A percentile compares a stretch with the other conserved stretches of the same genome.
phyloP scores from a whole-genome alignment of 1,140 invertebrate species.

The Zaprionus ghesquierei region DNA sequence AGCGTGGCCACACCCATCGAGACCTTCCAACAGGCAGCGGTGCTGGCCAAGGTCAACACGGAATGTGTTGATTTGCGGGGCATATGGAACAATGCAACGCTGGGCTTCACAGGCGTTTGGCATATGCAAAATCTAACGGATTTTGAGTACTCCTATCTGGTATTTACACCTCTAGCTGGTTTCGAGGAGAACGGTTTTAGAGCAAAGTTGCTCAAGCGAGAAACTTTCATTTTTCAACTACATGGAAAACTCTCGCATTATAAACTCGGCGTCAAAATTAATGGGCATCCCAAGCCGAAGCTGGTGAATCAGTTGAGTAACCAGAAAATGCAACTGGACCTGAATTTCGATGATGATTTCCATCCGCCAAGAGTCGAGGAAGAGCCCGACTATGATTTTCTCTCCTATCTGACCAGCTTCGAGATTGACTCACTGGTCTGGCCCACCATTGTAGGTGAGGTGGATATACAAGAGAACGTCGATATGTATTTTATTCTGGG shows the following conservation, averaged over 20 bases:
- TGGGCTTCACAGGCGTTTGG: constrained; percentile 90
- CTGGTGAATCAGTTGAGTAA: constrained; percentile 66
- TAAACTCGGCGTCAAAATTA: constrained; percentile 84
- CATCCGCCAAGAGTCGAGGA: constrained; percentile 56
- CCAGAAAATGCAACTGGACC: constrained; percentile 63
- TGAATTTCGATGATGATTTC: constrained; percentile 72
- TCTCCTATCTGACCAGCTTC: constrained; percentile 85
- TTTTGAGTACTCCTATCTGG: constrained; percentile 90
- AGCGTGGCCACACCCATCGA: constrained; percentile 89
- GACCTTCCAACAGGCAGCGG: constrained; percentile 85
- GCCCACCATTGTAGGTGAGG: constrained; percentile 85
- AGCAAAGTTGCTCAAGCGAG: constrained; percentile 85
- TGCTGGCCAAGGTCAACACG: constrained; percentile 62
- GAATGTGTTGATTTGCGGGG: constrained; percentile 86
- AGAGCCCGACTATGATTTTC: constrained; percentile 78
- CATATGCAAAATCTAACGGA: constrained; percentile 87
- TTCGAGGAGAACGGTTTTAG: constrained; percentile 90
- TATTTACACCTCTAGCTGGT: constrained; percentile 89
- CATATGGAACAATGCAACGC: constrained; percentile 88
- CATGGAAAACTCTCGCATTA: constrained; percentile 87
- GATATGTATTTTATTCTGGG: constrained; percentile 83
- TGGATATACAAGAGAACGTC: constrained; percentile 85
- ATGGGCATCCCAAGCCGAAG: constrained; percentile 84
- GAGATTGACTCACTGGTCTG: constrained; percentile 87
- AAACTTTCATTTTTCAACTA: constrained; percentile 88